These are phyloP conservation scores for Apogon talboti DNA, from an alignment of 2,797 vertebrate species.

Conservation along the genomic window DNA sequence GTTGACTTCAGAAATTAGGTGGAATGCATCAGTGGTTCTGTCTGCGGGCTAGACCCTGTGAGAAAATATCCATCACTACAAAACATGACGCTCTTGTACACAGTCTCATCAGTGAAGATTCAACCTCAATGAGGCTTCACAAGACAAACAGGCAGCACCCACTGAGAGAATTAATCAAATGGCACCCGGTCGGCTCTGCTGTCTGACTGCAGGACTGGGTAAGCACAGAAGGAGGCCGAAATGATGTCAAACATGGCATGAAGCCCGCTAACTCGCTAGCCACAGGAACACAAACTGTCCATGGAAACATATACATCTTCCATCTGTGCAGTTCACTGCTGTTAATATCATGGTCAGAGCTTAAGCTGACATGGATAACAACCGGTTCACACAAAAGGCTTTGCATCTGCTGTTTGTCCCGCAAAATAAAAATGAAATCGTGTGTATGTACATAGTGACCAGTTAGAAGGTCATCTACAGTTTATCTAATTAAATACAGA, in stretches of 20 bases:
- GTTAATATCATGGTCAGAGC: slow-evolving; percentile 37
- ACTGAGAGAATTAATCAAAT: slow-evolving; percentile 56
- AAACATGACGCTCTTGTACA: slow-evolving; percentile 23
- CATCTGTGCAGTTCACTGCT: slow-evolving; percentile 38
- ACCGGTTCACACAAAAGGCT: slow-evolving; percentile 52
- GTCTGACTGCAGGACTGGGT: slow-evolving; percentile 39
- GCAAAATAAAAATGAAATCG: slow-evolving; percentile 59
- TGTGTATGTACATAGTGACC: slow-evolving; percentile 62
- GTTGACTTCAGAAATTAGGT: slow-evolving; percentile 37
- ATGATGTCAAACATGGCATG: slow-evolving; percentile 61
- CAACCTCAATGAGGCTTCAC: slow-evolving; percentile 61
- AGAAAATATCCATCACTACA: slow-evolving; percentile 54
- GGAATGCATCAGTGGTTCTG: slow-evolving; percentile 28
- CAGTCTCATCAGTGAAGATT: slow-evolving; percentile 41
- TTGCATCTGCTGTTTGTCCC: slow-evolving; percentile 68
- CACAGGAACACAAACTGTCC: slow-evolving; percentile 47
- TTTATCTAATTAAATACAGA: slow-evolving; percentile 60
- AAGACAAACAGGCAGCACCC: slow-evolving; percentile 62
- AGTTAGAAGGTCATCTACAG: slow-evolving; percentile 63
- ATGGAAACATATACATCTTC: slow-evolving; percentile 44
- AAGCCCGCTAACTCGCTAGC: slow-evolving; percentile 34
- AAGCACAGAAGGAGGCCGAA: slow-evolving; percentile 38
- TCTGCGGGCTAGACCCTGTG: slow-evolving; percentile 19
- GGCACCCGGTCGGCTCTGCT: slow-evolving; percentile 32
- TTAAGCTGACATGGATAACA: slow-evolving; percentile 46